phyloP scores from a whole-genome alignment of 2,888 invertebrate species.

The Synergus umbraculus region DNA sequence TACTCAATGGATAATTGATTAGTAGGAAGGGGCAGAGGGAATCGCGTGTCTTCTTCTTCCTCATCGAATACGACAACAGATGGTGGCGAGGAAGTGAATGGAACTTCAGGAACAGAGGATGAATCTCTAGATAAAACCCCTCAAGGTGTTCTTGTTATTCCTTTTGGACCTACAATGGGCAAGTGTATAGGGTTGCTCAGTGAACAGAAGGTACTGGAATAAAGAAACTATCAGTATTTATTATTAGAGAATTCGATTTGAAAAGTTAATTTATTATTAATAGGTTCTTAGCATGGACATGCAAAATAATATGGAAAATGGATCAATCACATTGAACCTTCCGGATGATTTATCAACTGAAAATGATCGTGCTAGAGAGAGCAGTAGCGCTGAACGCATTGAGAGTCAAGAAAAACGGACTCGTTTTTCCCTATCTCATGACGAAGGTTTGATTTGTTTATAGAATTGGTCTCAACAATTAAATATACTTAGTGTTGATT shows the following conservation, averaged over 20 bases:
- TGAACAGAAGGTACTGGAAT: slow-evolving; percentile 81
- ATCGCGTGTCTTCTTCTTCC: slow-evolving; percentile 64
- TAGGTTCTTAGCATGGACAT: slow-evolving; percentile 74
- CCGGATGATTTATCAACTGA: slow-evolving; percentile 69
- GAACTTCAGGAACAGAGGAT: slow-evolving; percentile 68
- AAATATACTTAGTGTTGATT: no score
- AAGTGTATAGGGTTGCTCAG: slow-evolving; percentile 84
- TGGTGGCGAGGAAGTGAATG: slow-evolving; percentile 67
- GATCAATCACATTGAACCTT: slow-evolving; percentile 67
- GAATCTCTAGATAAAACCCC: slow-evolving; percentile 70
- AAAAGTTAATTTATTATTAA: not conserved
- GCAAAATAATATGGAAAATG: slow-evolving; percentile 64
- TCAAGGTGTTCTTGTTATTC: slow-evolving; percentile 84
- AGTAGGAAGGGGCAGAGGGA: slow-evolving; percentile 66
- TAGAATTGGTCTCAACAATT: slow-evolving; percentile 18
- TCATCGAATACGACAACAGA: slow-evolving; percentile 66
- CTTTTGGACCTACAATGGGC: slow-evolving; percentile 80
- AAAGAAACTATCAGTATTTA: slow-evolving; percentile 12
- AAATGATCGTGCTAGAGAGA: slow-evolving; percentile 70
- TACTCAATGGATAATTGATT: slow-evolving; percentile 17
- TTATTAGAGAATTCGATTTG: slow-evolving; percentile 1
- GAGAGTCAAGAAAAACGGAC: slow-evolving; percentile 76
- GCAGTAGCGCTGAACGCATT: slow-evolving; percentile 70
- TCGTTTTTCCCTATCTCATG: slow-evolving; percentile 90
- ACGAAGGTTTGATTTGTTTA: slow-evolving; percentile 80